Percentiles rank a stretch among this genome's conserved stretches.
phyloP scores from a whole-genome alignment of 2,797 vertebrate genomes.

The Neoniphon sammara region DNA sequence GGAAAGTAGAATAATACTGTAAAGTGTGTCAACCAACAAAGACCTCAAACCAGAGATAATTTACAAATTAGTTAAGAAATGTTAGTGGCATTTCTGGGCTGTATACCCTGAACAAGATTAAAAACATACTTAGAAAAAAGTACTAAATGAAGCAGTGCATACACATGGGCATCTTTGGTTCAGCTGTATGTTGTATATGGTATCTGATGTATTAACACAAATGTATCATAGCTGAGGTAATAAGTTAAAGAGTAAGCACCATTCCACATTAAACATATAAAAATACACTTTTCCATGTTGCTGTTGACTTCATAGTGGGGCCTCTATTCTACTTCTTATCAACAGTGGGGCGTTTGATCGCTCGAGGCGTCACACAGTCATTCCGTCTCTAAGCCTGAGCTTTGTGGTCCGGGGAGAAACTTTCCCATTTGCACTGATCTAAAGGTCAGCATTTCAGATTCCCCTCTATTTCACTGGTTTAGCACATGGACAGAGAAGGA shows the following conservation, averaged over 20 bases:
- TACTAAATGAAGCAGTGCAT: constrained; percentile 70
- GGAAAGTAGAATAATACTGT: constrained; percentile 58
- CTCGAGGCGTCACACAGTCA: constrained; percentile 48
- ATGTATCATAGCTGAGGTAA: constrained; percentile 88
- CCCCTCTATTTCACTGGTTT: constrained; percentile 9
- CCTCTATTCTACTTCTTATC: constrained; percentile 43
- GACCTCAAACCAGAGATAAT: constrained; percentile 33
- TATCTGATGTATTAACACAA: constrained; percentile 56
- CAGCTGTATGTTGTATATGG: constrained; percentile 74
- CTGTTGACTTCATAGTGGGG: constrained; percentile 48
- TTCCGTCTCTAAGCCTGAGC: constrained; percentile 46
- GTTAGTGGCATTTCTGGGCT: constrained; percentile 73
- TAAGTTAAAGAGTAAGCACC: constrained; percentile 94
- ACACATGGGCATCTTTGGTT: constrained; percentile 81
- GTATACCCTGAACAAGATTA: constrained; percentile 34
- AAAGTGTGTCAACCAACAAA: constrained; percentile 41
- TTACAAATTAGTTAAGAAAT: constrained; percentile 47
- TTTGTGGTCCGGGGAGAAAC: constrained; percentile 18
- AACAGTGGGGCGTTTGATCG: constrained; percentile 51
- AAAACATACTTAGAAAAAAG: constrained; percentile 42
- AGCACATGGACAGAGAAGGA: constrained; percentile 14
- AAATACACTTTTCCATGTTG: constrained; percentile 49
- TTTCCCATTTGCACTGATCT: constrained; percentile 30
- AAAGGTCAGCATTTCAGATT: constrained; percentile 24
- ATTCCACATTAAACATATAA: constrained; percentile 76